Base-by-base conservation (phyloP, 2,888 invertebrate species). In the Pristionchus fissidentatus region DNA sequence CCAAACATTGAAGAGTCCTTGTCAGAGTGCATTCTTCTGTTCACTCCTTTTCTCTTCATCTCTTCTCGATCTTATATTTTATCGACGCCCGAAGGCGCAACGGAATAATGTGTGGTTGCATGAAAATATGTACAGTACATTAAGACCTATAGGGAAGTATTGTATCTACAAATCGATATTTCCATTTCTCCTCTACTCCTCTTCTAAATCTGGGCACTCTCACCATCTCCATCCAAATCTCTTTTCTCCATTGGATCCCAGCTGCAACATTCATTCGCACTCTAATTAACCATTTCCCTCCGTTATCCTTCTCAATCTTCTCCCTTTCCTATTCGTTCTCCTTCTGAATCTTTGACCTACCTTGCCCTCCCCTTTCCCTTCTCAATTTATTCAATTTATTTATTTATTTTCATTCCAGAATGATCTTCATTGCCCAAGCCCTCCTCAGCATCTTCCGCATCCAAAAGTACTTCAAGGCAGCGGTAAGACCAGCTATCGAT, bases 361-460 rank as follows among this genome's bases (percentile, higher is more conserved):
- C 77, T 22, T 35, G 22, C 35, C 35, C 29, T 29, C 52, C 29
- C 75, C 1, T 32, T 73, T 22, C 41, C 66, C 29, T 41, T 26
- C 35, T 32, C 35, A n/a, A n/a, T n/a, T n/a, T n/a, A n/a, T n/a
- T n/a, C n/a, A n/a, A n/a, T n/a, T n/a, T n/a, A n/a, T n/a, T n/a
- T n/a, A n/a, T n/a, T n/a, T n/a, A n/a, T n/a, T 70, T 35, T 41
- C 5, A 13, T 79, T 57, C 13, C 79, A 57, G 79, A 35, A 85
- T 86, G 85, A 85, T 86, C 77, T 85, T 86, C 81, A 73, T 86
- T 26, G 79, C 85, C 62, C 84, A 84, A 38, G 81, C 83, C 22
- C 83, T 85, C 49, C 84, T 86, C 15, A 84, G 86, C 29, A 75
- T 86, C 26, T 85, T 86, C 81, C 80, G 85, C 57, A 62, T 85